Base-by-base conservation (phyloP, 1,140 invertebrate genomes). In the Lepidurus apus region DNA sequence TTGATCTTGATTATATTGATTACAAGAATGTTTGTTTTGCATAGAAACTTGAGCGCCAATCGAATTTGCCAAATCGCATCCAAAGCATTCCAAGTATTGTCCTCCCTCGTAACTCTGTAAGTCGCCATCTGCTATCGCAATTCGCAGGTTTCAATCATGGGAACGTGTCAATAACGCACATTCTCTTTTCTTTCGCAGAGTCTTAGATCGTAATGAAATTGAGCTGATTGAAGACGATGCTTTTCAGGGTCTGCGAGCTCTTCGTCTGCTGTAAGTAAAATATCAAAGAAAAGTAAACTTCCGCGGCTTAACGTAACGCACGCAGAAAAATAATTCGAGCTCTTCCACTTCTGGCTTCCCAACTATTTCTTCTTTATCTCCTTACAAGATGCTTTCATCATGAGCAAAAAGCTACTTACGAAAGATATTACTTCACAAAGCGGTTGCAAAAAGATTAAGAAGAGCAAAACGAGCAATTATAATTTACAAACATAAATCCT, bases 221-320 rank as follows among this genome's bases (percentile, higher is more conserved):
- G 86, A 85, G 80, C 84, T 85, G 80, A 90, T 92, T 82, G 87
- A 90, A 80, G 87, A 88, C 78, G 86, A 89, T 65, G 90, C 90
- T 42, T 91, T 92, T 82, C 83, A 84, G 78, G 90, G 90, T 85
- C 84, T 92, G 80, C 88, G 88, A 79, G 88, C 87, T 80, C 85
- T 92, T 81, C 87, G 87, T 86, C 86, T 92, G 81, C 83, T 93
- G 91, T 93, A 87, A 91, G 91, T 91, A 87, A 81, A 82, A 86
- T 84, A 85, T 43, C 82, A 42, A 21, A 21, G 26, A 73, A 43
- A 44, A 13, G 24, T 34, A 34, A 34, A 4, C 34, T 34, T 34
- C 34, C 34, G 34, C 3, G 34, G 34, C 34, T 34, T 34, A 34
- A 0, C 34, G 34, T 34, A 34, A 34, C 3, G 34, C 34, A 34